These are phyloP conservation scores for Teleiodes luculella DNA, from an alignment of 2,888 invertebrate genomes.

Conservation along the genomic window DNA sequence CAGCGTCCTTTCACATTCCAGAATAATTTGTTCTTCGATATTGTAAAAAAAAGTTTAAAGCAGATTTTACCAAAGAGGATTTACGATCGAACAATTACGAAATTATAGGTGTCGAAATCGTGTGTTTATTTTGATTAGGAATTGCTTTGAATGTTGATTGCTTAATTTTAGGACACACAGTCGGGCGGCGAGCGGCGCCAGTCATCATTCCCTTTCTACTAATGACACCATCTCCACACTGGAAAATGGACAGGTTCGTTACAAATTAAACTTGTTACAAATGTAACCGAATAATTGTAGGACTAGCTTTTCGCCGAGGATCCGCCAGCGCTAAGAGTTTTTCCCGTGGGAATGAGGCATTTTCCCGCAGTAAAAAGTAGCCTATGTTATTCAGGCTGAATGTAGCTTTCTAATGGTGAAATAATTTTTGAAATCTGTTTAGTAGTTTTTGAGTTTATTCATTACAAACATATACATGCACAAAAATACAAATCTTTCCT, in stretches of 20 bases:
- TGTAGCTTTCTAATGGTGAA: too few relatives aligned
- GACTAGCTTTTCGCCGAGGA: too few relatives aligned
- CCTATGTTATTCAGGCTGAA: too few relatives aligned
- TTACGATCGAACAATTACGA: too few relatives aligned
- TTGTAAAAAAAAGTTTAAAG: background rate
- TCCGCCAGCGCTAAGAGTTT: too few relatives aligned
- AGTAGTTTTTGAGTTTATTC: too few relatives aligned
- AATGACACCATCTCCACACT: conserved; percentile 69
- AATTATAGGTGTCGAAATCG: background rate
- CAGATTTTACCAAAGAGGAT: too few relatives aligned
- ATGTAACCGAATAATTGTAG: background rate
- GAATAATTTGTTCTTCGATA: background rate
- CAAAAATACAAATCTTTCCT: too few relatives aligned
- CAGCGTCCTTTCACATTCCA: background rate
- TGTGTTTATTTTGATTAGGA: background rate
- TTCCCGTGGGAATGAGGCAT: too few relatives aligned
- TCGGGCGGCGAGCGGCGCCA: conserved; percentile 71
- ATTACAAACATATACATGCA: too few relatives aligned
- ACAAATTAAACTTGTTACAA: background rate
- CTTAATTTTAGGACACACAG: conserved; percentile 61
- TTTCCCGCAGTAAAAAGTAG: too few relatives aligned
- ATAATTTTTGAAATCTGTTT: too few relatives aligned
- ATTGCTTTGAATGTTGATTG: background rate
- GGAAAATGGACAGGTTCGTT: conserved; percentile 75
- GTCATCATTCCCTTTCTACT: conserved; percentile 71